phyloP scores from a whole-genome alignment of 2,113 vertebrate genomes.

The Scortum barcoo region DNA sequence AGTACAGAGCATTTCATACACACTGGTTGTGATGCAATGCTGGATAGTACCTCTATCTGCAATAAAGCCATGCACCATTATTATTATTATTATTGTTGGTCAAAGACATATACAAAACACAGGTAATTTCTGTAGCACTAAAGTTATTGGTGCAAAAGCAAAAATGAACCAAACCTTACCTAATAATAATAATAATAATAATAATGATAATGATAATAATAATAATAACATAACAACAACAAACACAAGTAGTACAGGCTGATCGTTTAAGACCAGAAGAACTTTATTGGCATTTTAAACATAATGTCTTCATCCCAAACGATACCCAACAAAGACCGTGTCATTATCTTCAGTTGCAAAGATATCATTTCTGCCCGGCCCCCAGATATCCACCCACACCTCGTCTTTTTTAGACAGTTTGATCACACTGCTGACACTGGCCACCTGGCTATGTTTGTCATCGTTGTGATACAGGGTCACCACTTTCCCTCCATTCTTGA shows the following conservation, averaged over 20 bases:
- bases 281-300: neutral
- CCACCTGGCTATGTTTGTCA: conserved; percentile 61
- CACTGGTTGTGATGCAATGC: no score
- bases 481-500: conserved; percentile 71
- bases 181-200: neutral
- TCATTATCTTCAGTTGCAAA: conserved; percentile 65
- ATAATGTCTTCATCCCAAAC: conserved; percentile 18
- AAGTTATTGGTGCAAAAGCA: conserved; percentile 5
- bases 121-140: neutral
- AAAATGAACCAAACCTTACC: neutral
- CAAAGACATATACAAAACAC: neutral
- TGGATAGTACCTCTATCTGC: neutral
- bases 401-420: conserved; percentile 26
- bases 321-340: conserved; percentile 58
- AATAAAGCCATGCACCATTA: no score
- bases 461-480: conserved; percentile 60
- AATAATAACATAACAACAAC: no score
- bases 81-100: neutral
- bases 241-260: no score
- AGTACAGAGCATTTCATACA: no score
- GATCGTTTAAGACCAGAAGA: no score
- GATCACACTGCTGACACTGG: conserved; percentile 59
- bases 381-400: conserved; percentile 52
- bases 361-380: conserved; percentile 55
- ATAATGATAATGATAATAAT: no score